Conservation (phyloP, 2,888 invertebrate species). For the Hirtodrosophila alboralis region DNA sequence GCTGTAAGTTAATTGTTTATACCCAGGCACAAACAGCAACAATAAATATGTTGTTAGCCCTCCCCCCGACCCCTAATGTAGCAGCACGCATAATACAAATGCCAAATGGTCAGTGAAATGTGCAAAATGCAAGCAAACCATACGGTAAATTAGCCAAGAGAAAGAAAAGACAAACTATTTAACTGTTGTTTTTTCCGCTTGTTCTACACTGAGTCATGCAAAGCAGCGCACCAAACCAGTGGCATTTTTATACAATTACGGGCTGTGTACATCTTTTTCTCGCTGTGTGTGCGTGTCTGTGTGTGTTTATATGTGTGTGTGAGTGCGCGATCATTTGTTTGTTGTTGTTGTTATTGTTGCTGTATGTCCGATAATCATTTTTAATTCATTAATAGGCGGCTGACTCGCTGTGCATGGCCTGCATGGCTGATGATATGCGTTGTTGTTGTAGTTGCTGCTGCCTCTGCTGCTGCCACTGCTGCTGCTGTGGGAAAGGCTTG, state of each 20-base stretch:
- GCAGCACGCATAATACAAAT: slow-evolving; percentile 32
- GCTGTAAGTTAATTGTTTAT: slow-evolving; percentile 89
- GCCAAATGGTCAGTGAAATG: slow-evolving; percentile 47
- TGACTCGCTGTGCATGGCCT: slow-evolving; percentile 42
- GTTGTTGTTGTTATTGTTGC: slow-evolving; percentile 50
- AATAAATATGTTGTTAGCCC: slow-evolving; percentile 21
- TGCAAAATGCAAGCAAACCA: slow-evolving; percentile 41
- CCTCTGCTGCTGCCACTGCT: slow-evolving; percentile 14
- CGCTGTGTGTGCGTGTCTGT: slow-evolving; percentile 9
- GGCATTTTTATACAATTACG: slow-evolving; percentile 62
- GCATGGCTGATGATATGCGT: slow-evolving; percentile 47
- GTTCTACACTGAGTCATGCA: slow-evolving; percentile 64
- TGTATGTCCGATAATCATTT: slow-evolving; percentile 65
- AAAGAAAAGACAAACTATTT: slow-evolving; percentile 31
- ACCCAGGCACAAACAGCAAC: slow-evolving; percentile 13
- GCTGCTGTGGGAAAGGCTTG: slow-evolving; percentile 26
- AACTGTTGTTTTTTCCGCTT: slow-evolving; percentile 38
- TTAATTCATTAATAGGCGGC: slow-evolving; percentile 73
- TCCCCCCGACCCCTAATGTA: too few species aligned
- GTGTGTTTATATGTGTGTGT: slow-evolving; percentile 20
- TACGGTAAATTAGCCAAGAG: slow-evolving; percentile 33
- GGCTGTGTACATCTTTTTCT: slow-evolving; percentile 48
- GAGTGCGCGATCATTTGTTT: slow-evolving; percentile 45
- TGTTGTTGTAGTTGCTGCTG: slow-evolving; percentile 16
- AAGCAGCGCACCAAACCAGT: slow-evolving; percentile 48